Base-by-base conservation (phyloP, 2,797 vertebrate genomes). In the Xiphorhynchus erythropygius region DNA sequence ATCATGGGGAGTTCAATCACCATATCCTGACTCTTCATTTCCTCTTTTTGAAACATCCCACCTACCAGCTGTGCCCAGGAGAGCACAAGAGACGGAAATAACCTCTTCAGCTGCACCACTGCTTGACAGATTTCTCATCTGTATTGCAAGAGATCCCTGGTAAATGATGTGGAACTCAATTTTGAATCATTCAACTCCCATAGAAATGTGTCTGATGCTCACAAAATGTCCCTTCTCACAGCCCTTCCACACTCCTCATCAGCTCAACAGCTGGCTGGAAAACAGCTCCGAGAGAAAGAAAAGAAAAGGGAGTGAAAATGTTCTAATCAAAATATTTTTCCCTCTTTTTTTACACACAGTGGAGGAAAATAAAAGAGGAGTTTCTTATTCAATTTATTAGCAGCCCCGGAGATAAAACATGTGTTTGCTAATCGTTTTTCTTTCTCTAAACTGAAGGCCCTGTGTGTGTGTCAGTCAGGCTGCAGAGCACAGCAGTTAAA, bases 321-420 rank as follows among this genome's bases (percentile, higher is more conserved):
- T 64, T 71, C 74, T 91, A 81, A 96, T 93, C 70, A 93, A 92
- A 93, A 80, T 95, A 91, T 94, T 94, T 91, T 68, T 21, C 63
- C 47, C 59, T 71, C 41, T 56, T 86, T 49, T 67, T 90, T 93
- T 59, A 90, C 78, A 68, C 53, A 30, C 63, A 56, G 42, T 84
- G 67, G 55, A 84, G 27, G 44, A 41, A 88, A 84, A 84, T 50
- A 77, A 95, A 93, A 92, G 60, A 80, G 39, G 71, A 96, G 44
- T 39, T 92, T 92, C 84, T 90, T 15, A 74, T 24, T 83, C 81
- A 73, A 62, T 80, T 79, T 90, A 76, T 76, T 70, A 93, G 64
- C 52, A 94, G 44, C 46, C 46, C 41, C 67, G 44, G 63, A 91
- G 71, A 92, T 46, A 87, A 88, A 90, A 53, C 25, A 69, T 2